phyloP scores from a whole-genome alignment of 2,113 vertebrate species.

The Mixornis gularis region DNA sequence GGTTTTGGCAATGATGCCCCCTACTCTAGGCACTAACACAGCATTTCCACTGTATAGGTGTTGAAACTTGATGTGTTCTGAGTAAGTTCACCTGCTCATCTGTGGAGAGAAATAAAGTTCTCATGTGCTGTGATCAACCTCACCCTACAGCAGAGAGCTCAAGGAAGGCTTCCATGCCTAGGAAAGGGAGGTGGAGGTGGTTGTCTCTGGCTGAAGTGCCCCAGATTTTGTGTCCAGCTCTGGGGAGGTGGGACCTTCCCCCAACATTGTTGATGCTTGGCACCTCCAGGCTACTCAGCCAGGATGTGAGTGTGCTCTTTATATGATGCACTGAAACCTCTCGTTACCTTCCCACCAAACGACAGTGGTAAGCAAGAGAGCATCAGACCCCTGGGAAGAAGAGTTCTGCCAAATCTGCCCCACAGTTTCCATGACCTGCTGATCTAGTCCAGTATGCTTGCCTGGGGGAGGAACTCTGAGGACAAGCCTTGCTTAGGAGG shows the following conservation, averaged over 20 bases:
- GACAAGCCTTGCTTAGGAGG: neutral
- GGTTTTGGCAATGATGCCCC: rapidly evolving
- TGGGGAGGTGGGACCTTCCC: neutral
- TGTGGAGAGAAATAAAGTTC: neutral
- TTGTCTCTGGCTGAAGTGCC: neutral
- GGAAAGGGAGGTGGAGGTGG: neutral
- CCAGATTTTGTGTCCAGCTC: neutral
- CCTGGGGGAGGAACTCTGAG: neutral
- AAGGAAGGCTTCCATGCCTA: neutral
- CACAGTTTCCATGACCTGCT: neutral
- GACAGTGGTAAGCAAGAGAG: neutral
- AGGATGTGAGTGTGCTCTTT: neutral
- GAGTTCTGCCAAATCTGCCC: neutral
- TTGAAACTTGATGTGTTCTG: neutral
- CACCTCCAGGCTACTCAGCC: rapidly evolving
- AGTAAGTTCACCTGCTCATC: neutral
- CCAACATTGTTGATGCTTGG: neutral
- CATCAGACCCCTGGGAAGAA: neutral
- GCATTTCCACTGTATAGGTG: neutral
- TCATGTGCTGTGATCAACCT: rapidly evolving
- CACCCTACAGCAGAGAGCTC: neutral
- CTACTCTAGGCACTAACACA: rapidly evolving
- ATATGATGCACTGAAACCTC: neutral
- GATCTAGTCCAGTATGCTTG: neutral
- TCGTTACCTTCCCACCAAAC: neutral